Percentiles rank a stretch among this genome's conserved stretches.
Conservation (phyloP, 2,113 vertebrate species). For the Grammomys dolichurus region DNA sequence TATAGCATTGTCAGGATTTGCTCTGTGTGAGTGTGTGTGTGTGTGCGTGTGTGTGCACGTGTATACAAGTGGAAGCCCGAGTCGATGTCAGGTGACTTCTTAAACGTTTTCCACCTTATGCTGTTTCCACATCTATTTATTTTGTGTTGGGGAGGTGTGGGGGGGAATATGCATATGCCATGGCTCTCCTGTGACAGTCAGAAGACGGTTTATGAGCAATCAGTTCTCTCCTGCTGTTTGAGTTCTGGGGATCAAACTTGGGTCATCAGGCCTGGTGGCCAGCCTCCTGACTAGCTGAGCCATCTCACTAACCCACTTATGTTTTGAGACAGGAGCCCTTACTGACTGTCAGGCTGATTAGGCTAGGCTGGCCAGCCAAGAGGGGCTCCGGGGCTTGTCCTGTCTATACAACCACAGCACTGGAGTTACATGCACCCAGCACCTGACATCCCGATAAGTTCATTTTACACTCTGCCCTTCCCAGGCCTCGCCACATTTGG, state of each 20-base stretch:
- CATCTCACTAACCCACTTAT: no score
- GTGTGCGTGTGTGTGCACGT: not conserved
- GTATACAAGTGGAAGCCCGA: no score
- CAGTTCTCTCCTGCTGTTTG: no score
- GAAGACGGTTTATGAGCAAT: not conserved
- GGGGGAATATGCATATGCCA: fast-evolving
- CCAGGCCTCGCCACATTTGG: no score
- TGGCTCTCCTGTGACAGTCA: not conserved
- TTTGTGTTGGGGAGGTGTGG: not conserved
- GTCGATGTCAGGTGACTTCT: not conserved
- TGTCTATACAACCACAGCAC: not conserved
- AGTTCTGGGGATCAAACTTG: not conserved
- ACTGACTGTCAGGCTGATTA: not conserved
- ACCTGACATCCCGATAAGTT: no score
- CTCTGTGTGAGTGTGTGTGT: not conserved
- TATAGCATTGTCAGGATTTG: fast-evolving
- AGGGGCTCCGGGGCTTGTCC: not conserved
- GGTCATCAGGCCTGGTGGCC: no score
- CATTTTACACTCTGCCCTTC: no score
- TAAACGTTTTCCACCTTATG: not conserved
- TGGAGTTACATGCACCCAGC: not conserved
- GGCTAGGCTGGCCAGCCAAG: not conserved
- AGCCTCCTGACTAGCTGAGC: no score
- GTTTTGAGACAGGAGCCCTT: not conserved
- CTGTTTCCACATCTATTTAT: not conserved